These are phyloP conservation scores for Melanerpes aurifrons DNA, from an alignment of 2,113 vertebrate genomes.

Conservation along the genomic window DNA sequence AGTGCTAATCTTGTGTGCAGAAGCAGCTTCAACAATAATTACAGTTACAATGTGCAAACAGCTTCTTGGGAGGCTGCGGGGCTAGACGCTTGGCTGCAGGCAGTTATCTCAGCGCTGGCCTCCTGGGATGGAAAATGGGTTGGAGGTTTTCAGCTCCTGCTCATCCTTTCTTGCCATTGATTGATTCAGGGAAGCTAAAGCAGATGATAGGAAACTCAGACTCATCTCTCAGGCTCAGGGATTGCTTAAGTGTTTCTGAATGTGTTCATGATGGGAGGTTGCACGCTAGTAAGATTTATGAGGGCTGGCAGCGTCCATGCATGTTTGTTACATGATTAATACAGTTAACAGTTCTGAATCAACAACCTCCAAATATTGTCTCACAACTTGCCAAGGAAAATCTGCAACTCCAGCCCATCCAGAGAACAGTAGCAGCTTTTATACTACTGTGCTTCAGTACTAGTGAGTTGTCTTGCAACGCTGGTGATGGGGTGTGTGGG, in stretches of 20 bases:
- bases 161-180: neutral
- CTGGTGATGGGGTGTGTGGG: neutral
- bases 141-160: neutral
- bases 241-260: constrained; percentile 62
- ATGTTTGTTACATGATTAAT: constrained; percentile 70
- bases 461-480: neutral
- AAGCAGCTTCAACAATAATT: neutral
- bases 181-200: neutral
- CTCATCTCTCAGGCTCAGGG: constrained; percentile 23
- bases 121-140: neutral
- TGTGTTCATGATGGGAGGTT: constrained; percentile 63
- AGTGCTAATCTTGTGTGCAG: neutral
- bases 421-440: constrained; percentile 56
- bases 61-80: neutral
- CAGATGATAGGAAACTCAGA: constrained; percentile 24
- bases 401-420: neutral
- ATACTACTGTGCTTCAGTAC: constrained; percentile 18
- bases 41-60: constrained; percentile 27
- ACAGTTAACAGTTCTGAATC: constrained; percentile 32
- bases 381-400: constrained; percentile 59
- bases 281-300: constrained; percentile 50
- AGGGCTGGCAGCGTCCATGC: constrained; percentile 21
- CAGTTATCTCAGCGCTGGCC: neutral
- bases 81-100: neutral
- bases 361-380: constrained; percentile 60